These are phyloP conservation scores for Malachius bipustulatus DNA, from an alignment of 2,888 invertebrate species.

Conservation along the genomic window DNA sequence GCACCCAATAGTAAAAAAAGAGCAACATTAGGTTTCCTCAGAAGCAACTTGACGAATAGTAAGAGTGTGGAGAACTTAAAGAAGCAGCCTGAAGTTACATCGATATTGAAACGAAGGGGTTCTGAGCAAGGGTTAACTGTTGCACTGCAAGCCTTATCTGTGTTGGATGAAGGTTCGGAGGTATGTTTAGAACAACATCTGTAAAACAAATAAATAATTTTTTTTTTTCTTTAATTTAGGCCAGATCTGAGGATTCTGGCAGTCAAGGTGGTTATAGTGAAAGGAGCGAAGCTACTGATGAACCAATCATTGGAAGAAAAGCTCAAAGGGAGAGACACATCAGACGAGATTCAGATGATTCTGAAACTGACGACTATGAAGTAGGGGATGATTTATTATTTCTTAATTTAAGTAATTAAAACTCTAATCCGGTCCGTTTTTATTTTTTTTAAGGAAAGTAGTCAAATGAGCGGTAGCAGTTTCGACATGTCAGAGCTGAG, in stretches of 20 bases:
- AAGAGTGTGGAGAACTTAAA: not conserved
- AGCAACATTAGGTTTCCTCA: slow-evolving; percentile 28
- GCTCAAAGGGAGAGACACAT: slow-evolving; percentile 46
- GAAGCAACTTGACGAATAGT: slow-evolving; percentile 15
- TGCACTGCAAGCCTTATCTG: too few relatives aligned
- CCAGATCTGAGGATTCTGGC: slow-evolving; percentile 55
- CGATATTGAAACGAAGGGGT: slow-evolving; percentile 47
- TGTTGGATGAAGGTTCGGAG: too few relatives aligned
- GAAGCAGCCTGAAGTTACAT: slow-evolving; percentile 40
- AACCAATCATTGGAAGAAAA: slow-evolving; percentile 52
- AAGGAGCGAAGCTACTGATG: slow-evolving; percentile 54
- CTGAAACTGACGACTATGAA: slow-evolving; percentile 58
- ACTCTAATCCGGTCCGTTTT: too few relatives aligned
- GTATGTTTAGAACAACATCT: too few relatives aligned
- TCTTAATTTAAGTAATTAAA: too few relatives aligned
- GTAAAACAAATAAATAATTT: too few relatives aligned
- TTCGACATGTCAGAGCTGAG: slow-evolving; percentile 59
- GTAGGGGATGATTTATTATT: too few relatives aligned
- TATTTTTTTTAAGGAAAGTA: slow-evolving; percentile 45
- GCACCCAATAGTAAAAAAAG: slow-evolving; percentile 24
- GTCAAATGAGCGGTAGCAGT: slow-evolving; percentile 49
- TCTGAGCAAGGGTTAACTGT: slow-evolving; percentile 41
- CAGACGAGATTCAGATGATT: slow-evolving; percentile 52
- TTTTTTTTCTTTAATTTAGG: too few relatives aligned
- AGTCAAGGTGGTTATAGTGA: slow-evolving; percentile 55